phyloP scores from a whole-genome alignment of 2,888 invertebrate species.

The Tetanocera ferruginea region DNA sequence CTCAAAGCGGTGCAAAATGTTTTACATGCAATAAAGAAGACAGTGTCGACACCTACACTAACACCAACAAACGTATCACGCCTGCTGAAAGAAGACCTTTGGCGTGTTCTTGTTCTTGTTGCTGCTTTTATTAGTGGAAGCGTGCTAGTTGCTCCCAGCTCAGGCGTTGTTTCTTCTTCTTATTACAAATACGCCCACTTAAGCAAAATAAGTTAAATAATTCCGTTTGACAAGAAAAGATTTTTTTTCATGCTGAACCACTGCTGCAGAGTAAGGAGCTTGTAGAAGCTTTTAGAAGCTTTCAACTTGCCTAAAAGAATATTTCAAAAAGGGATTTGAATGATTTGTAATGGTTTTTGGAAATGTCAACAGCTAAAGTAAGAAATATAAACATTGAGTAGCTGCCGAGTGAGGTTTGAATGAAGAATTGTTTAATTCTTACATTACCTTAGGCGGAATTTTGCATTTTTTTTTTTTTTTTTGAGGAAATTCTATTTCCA shows the following conservation, averaged over 20 bases:
- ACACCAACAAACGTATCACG: conserved; percentile 3
- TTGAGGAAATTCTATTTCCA: too few species aligned
- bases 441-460: too few species aligned
- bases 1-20: conserved; percentile 18
- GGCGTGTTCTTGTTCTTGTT: too few species aligned
- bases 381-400: background rate
- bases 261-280: background rate
- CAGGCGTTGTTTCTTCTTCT: background rate
- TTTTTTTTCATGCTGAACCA: background rate
- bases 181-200: conserved; percentile 26
- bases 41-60: conserved; percentile 11
- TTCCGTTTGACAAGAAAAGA: conserved; percentile 28
- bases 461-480: too few species aligned
- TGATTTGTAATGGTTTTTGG: conserved; percentile 25
- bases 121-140: too few species aligned
- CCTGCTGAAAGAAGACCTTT: too few species aligned
- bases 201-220: conserved; percentile 35
- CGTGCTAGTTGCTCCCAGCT: background rate
- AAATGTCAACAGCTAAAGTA: background rate
- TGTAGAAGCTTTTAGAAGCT: background rate
- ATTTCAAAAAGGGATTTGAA: background rate
- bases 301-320: conserved; percentile 1
- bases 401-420: background rate
- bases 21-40: conserved; percentile 31
- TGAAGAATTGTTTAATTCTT: too few species aligned